Evolutionary conservation across 2,888 invertebrate species (phyloP), one percentile per base, ranked within the genome.

Genomic region (Pammene fasciana): DNA sequence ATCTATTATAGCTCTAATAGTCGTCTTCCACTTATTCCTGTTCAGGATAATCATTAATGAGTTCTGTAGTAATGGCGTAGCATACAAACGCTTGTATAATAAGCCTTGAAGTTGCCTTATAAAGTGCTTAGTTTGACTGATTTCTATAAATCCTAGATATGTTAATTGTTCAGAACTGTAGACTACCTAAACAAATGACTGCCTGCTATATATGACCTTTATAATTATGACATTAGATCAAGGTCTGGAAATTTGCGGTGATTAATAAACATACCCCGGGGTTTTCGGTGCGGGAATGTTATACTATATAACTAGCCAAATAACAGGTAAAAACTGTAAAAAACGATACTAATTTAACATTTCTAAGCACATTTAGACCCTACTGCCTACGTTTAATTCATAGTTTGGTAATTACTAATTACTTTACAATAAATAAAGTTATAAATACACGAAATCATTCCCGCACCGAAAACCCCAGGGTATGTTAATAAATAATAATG

Each of bases 1-100:
- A 57, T 96, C 97, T 72, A 96, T 99, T 75, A 96, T 96, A 84
- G 94, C 96, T 82, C 94, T 98, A 74, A 97, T 99, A 77, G 94
- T 97, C 71, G 94, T 97, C 78, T 99, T 99, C 92, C 98, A 99
- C 89, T 93, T 98, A 79, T 98, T 99, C 92, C 94, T 99, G 38
- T 97, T 97, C 90, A 97, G 98, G 88, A 94, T 98, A 76, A 96
- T 99, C 75, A 96, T 97, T 91, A 97, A 96, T 78, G 98, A 98
- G 85, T 97, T 97, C 86, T 97, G 97, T 84, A 95, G 95, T 75
- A 94, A 93, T 64, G 94, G 95, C 74, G 95, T 95, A 78, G 95
- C 94, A 80, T 94, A 95, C 78, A 93, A 94, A 82, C 93, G 94
- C 84, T 93, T 96, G 76, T 96, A 96, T 84, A 95, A 94, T 81